Base-by-base conservation (phyloP, 2,888 invertebrate species). In the Lingula anatina region DNA sequence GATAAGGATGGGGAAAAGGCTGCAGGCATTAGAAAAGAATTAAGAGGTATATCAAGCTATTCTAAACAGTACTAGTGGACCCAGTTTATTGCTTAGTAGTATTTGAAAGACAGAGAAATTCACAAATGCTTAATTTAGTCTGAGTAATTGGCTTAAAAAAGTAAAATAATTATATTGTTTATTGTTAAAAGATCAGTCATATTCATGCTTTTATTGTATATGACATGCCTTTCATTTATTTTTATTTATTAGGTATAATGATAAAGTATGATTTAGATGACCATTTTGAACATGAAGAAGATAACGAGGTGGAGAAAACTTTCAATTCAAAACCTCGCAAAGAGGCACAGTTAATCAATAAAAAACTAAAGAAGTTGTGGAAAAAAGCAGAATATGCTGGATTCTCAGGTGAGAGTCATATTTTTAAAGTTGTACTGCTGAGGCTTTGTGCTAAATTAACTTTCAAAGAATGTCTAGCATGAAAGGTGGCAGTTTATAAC, bases 331-430 rank as follows among this genome's bases (percentile, higher is more conserved):
- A n/a, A n/a, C n/a, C n/a, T n/a, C n/a, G n/a, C n/a, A n/a, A n/a
- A n/a, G n/a, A n/a, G 42, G 43, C 56, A 42, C 47, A 53, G 38
- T 50, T 66, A 15, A 56, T 51, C 75, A 94, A 95, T 74, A 90
- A 90, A 66, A 92, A 90, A 74, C 76, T 95, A 2, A 90, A 89
- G 70, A 86, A 87, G 70, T 78, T 95, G 4, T 94, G 94, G 94
- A 82, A 85, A 31, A 91, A 91, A 72, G 94, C 93, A 5, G 50
- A 61, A 25, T 24, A 54, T 24, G 85, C 89, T 25, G 93, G 92
- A n/a, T 92, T 93, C 70, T 86, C 87, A 23, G 76, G 83, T 83
- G 67, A 59, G 64, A 54, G 28, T 39, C 23, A 44, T n/a, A n/a
- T n/a, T n/a, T n/a, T n/a, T n/a, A n/a, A n/a, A n/a, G n/a, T n/a